phyloP scores from a whole-genome alignment of 1,140 invertebrate species.

The Portunus trituberculatus region DNA sequence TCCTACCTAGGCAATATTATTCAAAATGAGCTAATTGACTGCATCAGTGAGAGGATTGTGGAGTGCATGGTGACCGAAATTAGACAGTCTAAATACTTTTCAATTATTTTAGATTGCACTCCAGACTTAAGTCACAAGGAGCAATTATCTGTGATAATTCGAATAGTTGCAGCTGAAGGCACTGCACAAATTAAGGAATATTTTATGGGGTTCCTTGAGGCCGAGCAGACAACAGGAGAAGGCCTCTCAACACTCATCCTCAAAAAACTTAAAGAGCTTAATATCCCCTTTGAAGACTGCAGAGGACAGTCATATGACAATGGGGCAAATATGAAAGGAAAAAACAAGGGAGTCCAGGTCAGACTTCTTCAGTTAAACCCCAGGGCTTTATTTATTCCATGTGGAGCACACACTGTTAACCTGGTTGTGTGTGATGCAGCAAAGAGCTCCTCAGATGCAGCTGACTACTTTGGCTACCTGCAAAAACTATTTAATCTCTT shows the following conservation, averaged over 20 bases:
- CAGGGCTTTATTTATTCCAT: conserved; percentile 60
- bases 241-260: conserved; percentile 52
- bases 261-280: conserved; percentile 63
- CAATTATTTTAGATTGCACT: background rate
- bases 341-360: conserved; percentile 64
- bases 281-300: conserved; percentile 65
- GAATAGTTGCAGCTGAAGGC: conserved; percentile 39
- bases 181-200: conserved; percentile 46
- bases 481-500: too few species aligned
- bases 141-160: conserved; percentile 52
- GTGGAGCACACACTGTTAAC: conserved; percentile 58
- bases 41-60: too few species aligned
- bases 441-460: too few species aligned
- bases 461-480: too few species aligned
- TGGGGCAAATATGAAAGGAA: conserved; percentile 64
- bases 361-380: conserved; percentile 50
- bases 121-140: conserved; percentile 52
- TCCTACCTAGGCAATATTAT: too few species aligned
- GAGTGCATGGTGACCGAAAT: too few species aligned
- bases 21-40: too few species aligned
- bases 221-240: conserved; percentile 43
- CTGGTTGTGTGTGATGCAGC: too few species aligned
- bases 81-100: background rate
- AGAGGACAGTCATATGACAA: conserved; percentile 68
- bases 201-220: conserved; percentile 56